Percentiles rank a stretch among this genome's conserved stretches.
phyloP scores from a whole-genome alignment of 2,888 invertebrate species.

The Atethmia centrago region DNA sequence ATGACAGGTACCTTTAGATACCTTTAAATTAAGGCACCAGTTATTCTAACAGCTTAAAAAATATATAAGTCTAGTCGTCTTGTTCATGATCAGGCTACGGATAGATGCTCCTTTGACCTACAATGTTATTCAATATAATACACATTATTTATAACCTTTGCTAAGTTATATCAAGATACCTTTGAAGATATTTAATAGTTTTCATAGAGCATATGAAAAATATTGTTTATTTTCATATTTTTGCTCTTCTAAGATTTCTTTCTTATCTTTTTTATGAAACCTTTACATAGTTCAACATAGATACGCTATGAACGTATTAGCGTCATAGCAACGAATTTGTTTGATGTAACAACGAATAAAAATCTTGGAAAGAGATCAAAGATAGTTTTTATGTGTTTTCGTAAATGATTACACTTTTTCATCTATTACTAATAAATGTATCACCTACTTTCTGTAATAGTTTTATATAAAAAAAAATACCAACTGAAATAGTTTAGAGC shows the following conservation, averaged over 20 bases:
- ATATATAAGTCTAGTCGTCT: too few species aligned
- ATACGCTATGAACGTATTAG: neutral
- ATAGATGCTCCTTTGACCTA: neutral
- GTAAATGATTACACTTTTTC: neutral
- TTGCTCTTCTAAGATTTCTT: neutral
- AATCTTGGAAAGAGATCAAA: neutral
- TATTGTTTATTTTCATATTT: neutral
- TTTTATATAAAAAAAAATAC: neutral
- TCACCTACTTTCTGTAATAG: neutral
- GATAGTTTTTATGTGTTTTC: neutral
- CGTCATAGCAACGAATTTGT: constrained; percentile 17
- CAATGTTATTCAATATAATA: neutral
- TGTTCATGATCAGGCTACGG: neutral
- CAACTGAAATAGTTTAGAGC: neutral
- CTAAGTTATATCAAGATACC: neutral
- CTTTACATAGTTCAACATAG: neutral
- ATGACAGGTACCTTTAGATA: too few species aligned
- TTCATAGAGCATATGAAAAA: neutral
- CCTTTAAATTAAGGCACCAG: too few species aligned
- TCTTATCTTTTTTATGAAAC: neutral
- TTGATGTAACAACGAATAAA: constrained; percentile 12
- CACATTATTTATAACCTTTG: neutral
- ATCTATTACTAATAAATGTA: neutral
- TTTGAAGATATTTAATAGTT: neutral
- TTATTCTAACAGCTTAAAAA: too few species aligned